Base-by-base conservation (phyloP, 2,113 vertebrate genomes). In the Lutjanus erythropterus region DNA sequence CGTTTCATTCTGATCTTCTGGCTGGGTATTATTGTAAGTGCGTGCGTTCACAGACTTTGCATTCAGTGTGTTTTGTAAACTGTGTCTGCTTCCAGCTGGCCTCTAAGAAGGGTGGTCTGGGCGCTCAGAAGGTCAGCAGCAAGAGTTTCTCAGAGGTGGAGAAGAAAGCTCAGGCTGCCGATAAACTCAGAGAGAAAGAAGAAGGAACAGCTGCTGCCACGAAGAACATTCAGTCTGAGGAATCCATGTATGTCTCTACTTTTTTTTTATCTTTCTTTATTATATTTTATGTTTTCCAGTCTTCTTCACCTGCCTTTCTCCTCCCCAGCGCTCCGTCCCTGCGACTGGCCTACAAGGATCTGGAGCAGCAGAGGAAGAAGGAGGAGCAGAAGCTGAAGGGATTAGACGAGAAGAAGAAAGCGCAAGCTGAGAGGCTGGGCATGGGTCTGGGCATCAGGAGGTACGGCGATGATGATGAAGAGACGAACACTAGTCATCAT, bases 121-220 rank as follows among this genome's bases (percentile, higher is more conserved):
- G 98, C 0, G 98, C 98, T 56, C 98, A 99, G 81, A 99, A 97
- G 89, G 95, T 99, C 37, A 96, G 96, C 79, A 94, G 93, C 31
- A 91, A 95, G 31, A 96, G 92, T 82, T 99, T 99, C 88, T 96
- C 88, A 0, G 96, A 96, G 53, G 94, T 97, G 39, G 97, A 99
- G 89, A 98, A 96, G 71, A 96, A 96, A 75, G 98, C 98, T 11
- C 96, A 97, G 82, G 97, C 97, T 6, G 97, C 94, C 2, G 96
- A 99, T 87, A 96, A 95, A 81, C 93, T 92, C 80, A 94, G 95
- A 64, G 96, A 97, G 39, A 94, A 95, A 70, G 88, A 88, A 0
- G 85, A 87, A 10, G 4, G 52, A 50, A 10, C 55, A 4, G 27
- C 72, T 15, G 79, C 66, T 15, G 33, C 62, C 72, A 93, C 60